Evolutionary conservation across 1,140 invertebrate genomes (phyloP), one percentile per base, ranked within the genome.

Genomic region (Aphaenogaster ashmeadi): DNA sequence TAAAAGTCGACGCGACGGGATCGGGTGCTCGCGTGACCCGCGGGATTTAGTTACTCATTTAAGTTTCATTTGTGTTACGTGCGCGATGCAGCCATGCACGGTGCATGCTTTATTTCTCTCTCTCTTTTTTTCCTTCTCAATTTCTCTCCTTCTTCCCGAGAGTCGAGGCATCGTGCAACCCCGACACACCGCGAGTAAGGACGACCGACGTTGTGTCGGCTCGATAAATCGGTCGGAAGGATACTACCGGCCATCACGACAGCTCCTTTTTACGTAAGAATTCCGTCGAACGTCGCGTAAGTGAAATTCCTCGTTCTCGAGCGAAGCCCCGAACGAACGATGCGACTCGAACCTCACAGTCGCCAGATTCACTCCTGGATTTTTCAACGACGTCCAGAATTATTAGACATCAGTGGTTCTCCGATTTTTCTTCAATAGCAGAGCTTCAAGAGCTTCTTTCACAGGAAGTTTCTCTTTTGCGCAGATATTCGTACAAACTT

Each of bases 51-150:
- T 90, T 81, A 90, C 84, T 89, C 90, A 89, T 90, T 91, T 91
- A 90, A 91, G 90, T 90, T 91, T 91, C 89, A 90, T 90, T 91
- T 90, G 71, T 69, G 84, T 90, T 89, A 52, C 87, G 87, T 85
- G 88, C 71, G 18, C 79, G 72, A 72, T 85, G 87, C 50, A 78
- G 15, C 67, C 41, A 62, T 50, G 69, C 58, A 21, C 52, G 50
- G 8, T 41, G 36, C 18, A 56, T 33, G 18, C 41, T 47, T 60
- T 90, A 36, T 27, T 81, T 58, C n/a, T 87, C 52, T 36, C 33
- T 41, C 33, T 67, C 18, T 58, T 3, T 66, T 56, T 18, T n/a
- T 36, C 71, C 27, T 27, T 41, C 50, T 52, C 41, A 54, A 44
- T 72, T 41, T n/a, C 11, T 52, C 27, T 54, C 50, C 21, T n/a